Percentiles rank a stretch among this genome's conserved stretches.
Conservation (phyloP, 1,140 invertebrate genomes). For the Thalassaphorura encarpata region DNA sequence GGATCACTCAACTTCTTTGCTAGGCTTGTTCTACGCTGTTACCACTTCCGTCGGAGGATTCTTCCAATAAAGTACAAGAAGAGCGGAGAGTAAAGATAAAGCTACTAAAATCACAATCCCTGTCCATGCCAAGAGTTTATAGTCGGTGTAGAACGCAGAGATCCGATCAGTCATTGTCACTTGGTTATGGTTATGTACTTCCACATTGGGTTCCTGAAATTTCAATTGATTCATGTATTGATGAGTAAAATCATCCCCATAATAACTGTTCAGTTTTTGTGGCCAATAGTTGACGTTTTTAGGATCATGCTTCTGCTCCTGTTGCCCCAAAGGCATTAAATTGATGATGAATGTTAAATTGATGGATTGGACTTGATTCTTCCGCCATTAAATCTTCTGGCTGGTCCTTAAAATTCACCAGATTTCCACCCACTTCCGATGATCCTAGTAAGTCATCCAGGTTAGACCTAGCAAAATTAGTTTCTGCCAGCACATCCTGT, state of each 20-base stretch:
- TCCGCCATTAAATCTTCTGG: slow-evolving; percentile 1
- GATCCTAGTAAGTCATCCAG: no score
- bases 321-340: not conserved
- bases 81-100: slow-evolving; percentile 8
- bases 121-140: slow-evolving; percentile 29
- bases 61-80: slow-evolving; percentile 25
- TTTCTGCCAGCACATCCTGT: no score
- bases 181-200: slow-evolving; percentile 5
- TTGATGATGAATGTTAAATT: not conserved
- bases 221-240: not conserved
- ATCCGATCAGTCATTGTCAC: slow-evolving; percentile 20
- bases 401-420: slow-evolving; percentile 4
- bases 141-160: slow-evolving; percentile 23
- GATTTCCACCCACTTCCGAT: no score
- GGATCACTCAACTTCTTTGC: no score
- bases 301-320: not conserved
- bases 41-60: slow-evolving; percentile 33
- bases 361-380: not conserved
- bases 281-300: slow-evolving; percentile 7
- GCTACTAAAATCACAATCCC: slow-evolving; percentile 10
- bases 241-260: not conserved
- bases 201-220: not conserved
- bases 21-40: slow-evolving; percentile 11
- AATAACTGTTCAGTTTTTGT: slow-evolving; percentile 6
- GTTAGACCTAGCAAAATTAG: no score